Conservation (phyloP, 2,888 invertebrate genomes). For the Neoitamus cyanurus region DNA sequence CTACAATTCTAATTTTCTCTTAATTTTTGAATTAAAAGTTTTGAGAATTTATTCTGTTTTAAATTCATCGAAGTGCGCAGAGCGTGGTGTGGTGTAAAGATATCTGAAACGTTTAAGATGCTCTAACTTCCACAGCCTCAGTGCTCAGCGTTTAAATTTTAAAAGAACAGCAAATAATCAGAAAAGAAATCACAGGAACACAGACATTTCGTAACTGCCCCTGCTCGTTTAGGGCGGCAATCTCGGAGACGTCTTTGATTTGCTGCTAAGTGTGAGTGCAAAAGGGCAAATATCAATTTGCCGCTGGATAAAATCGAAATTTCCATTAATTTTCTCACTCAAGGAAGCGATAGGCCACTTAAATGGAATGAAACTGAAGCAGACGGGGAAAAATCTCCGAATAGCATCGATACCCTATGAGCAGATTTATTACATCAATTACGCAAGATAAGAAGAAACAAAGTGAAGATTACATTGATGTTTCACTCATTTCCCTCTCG, state of each 20-base stretch:
- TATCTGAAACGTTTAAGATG: too few species aligned
- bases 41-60: too few species aligned
- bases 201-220: background rate
- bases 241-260: background rate
- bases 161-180: too few species aligned
- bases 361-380: background rate
- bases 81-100: too few species aligned
- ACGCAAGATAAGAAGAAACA: background rate
- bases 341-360: background rate
- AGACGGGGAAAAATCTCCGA: background rate
- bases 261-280: background rate
- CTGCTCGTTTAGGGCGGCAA: background rate
- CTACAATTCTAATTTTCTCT: too few species aligned
- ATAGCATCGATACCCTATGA: slow-evolving; percentile 2
- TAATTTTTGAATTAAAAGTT: too few species aligned
- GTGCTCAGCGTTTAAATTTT: too few species aligned
- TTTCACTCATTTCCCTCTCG: background rate
- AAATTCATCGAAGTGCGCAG: too few species aligned
- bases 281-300: background rate
- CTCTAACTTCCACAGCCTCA: too few species aligned
- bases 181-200: too few species aligned
- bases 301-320: background rate
- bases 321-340: background rate
- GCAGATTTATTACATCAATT: slow-evolving; percentile 15
- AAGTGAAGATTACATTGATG: slow-evolving; percentile 4